Conservation (phyloP, 1,140 invertebrate genomes). For the Dendrolimus punctatus region DNA sequence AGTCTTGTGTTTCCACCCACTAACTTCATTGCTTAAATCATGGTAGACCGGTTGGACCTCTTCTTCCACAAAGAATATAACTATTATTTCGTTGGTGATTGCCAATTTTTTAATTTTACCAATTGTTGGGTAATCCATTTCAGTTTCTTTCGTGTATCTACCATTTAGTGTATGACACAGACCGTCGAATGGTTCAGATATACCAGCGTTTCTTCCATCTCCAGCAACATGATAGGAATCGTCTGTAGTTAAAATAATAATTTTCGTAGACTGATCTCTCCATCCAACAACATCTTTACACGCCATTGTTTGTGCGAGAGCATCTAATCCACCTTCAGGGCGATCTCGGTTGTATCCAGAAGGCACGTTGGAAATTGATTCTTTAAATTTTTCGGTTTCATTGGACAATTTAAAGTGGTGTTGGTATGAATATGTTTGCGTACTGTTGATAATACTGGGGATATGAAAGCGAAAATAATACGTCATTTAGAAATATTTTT, state of each 20-base stretch:
- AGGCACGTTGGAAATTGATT: conserved; percentile 65
- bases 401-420: conserved; percentile 86
- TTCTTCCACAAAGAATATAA: conserved; percentile 88
- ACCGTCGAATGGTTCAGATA: conserved; percentile 89
- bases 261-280: conserved; percentile 74
- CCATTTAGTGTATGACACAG: conserved; percentile 81
- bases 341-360: conserved; percentile 72
- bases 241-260: conserved; percentile 77
- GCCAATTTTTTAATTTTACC: conserved; percentile 77
- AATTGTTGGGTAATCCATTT: conserved; percentile 81
- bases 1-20: conserved; percentile 44
- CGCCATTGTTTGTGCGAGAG: conserved; percentile 82
- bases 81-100: conserved; percentile 83
- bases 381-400: conserved; percentile 78
- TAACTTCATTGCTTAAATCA: conserved; percentile 74
- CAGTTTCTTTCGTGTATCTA: conserved; percentile 77
- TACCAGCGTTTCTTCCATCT: conserved; percentile 84
- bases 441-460: conserved; percentile 74
- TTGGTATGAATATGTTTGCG: conserved; percentile 88
- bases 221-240: conserved; percentile 76
- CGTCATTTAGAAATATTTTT: not conserved
- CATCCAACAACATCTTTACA: conserved; percentile 78
- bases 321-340: conserved; percentile 87
- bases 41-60: conserved; percentile 78
- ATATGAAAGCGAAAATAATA: not conserved